Base-by-base conservation (phyloP, 2,113 vertebrate species). In the Xiphorhynchus elegans region DNA sequence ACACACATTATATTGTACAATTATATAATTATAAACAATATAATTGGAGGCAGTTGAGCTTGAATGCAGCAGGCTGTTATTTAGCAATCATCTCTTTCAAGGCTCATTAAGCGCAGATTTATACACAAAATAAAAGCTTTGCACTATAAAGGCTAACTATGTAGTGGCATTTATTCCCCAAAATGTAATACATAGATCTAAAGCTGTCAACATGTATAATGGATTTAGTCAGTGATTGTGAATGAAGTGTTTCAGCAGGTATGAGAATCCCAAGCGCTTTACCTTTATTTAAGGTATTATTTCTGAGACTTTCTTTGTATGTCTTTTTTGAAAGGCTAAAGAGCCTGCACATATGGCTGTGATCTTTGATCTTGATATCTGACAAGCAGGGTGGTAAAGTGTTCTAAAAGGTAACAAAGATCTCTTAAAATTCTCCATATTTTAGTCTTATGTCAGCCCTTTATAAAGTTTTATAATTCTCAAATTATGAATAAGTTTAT, bases 41-140 rank as follows among this genome's bases (percentile, higher is more conserved):
- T 96, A 97, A 97, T 97, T 96, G 95, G 92, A 97, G 86, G 95
- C 96, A 95, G 96, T 96, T 97, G 93, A 96, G 95, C 95, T 96
- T 97, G 96, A 95, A 97, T 96, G 94, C 94, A 94, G 92, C 73
- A 93, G 91, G 72, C 91, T 97, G 95, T 96, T 97, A 97, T 97
- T 96, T 96, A 95, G 94, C 95, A 97, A 97, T 97, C 96, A 97
- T 97, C 87, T 94, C 96, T 97, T 97, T 95, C 96, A 97, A 95
- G 97, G 96, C 96, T 97, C 96, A 97, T 97, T 97, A 97, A 97
- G 91, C 5, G 1, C 90, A 96, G 96, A 97, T 97, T 97, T 97
- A 97, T 91, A 95, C 77, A 96, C 77, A 94, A 96, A 97, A 96
- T 95, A 95, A 94, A 96, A 95, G 78, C 95, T 95, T 93, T 95